Base-by-base conservation (phyloP, 2,113 vertebrate species). In the Zosterops pallidus region DNA sequence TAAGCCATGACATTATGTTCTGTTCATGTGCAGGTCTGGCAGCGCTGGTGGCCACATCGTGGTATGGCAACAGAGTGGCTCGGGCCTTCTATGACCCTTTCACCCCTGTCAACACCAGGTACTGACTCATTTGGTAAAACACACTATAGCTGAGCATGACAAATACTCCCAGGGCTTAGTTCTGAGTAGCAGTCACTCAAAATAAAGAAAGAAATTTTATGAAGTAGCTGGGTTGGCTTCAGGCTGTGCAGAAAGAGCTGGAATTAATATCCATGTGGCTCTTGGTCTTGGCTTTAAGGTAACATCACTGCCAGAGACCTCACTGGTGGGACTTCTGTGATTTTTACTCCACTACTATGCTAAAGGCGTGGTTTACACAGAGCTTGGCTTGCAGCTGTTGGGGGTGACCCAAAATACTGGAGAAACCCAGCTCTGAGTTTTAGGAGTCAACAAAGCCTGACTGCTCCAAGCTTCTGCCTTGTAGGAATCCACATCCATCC, bases 51-150 rank as follows among this genome's bases (percentile, higher is more conserved):
- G 98, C 98, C 95, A 98, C 99, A 0, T 98, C 99, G 1, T 99
- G 98, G 99, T 99, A 98, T 2, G 99, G 98, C 79, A 97, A 98
- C 72, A 95, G 77, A 90, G 98, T 99, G 85, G 96, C 98, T 46
- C 88, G 96, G 62, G 98, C 99, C 6, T 99, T 99, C 86, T 99
- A 99, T 91, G 91, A 98, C 94, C 98, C 98, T 7, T 97, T 98
- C 74, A 99, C 99, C 17, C 99, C 99, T 0, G 98, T 99, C 92
- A 99, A 99, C 88, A 78, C 98, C 92, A 99, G 97, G 99, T 99
- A 98, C 97, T 86, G 46, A 63, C 35, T n/a, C 49, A 28, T 83
- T 83, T 84, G 29, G 26, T n/a, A 4, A 26, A 46, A 63, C 13
- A 16, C 42, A 14, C 24, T 22, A 3, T 9, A 5, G 6, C 18